Conservation (phyloP, 1,140 invertebrate genomes). For the Hetaerina americana region DNA sequence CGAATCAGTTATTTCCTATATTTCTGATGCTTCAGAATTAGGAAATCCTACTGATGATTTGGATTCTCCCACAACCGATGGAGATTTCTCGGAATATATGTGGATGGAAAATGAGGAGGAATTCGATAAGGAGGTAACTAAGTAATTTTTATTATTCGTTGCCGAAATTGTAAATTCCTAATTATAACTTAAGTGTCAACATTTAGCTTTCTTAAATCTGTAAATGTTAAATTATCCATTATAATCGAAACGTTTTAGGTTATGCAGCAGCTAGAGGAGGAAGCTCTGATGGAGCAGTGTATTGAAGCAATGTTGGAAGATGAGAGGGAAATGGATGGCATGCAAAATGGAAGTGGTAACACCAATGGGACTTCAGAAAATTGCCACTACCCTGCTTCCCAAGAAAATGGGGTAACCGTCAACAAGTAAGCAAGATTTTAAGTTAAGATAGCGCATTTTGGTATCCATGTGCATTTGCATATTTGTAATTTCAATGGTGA, state of each 20-base stretch:
- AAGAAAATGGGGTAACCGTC: background rate
- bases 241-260: slow-evolving; percentile 41
- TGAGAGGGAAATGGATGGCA: slow-evolving; percentile 29
- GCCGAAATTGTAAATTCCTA: slow-evolving; percentile 2
- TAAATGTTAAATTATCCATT: background rate
- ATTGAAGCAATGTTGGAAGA: slow-evolving; percentile 70
- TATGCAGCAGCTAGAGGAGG: slow-evolving; percentile 70
- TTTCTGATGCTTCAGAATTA: slow-evolving; percentile 22
- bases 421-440: background rate
- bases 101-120: slow-evolving; percentile 88
- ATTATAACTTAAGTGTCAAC: background rate
- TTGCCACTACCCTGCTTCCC: background rate
- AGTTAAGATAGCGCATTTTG: too few relatives aligned
- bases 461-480: too few relatives aligned
- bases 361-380: background rate
- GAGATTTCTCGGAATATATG: slow-evolving; percentile 74
- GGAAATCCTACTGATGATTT: slow-evolving; percentile 33
- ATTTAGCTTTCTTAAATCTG: background rate
- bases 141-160: background rate
- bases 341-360: background rate
- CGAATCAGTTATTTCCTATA: slow-evolving; percentile 33
- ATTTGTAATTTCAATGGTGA: too few relatives aligned
- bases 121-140: slow-evolving; percentile 64
- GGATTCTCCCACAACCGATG: slow-evolving; percentile 39
- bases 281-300: slow-evolving; percentile 75